Evolutionary conservation across 2,113 vertebrate genomes (phyloP), one percentile per base, ranked within the genome.

Genomic region (Campylorhamphus procurvoides): DNA sequence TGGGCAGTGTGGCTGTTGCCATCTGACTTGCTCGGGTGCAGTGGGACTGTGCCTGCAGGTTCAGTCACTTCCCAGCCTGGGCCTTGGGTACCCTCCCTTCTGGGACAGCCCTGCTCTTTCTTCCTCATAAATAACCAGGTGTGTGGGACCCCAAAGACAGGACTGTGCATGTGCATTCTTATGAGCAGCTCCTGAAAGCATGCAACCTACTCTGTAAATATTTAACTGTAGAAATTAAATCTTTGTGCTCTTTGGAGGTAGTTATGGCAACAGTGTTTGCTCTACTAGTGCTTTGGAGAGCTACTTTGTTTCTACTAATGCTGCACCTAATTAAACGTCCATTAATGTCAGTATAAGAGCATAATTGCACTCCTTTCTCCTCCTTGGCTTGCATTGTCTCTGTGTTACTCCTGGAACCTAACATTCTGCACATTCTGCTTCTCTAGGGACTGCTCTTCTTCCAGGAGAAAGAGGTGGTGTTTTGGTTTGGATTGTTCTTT

Each of bases 211-310:
- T 64, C 71, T 55, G 84, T 86, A 91, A 93, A 89, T 77, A 91
- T 84, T 89, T 89, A 84, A 80, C 91, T 76, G 50, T 33, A 55
- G 68, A 80, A 87, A 87, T 87, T 66, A 73, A 72, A 86, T 49
- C 3, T 2, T 35, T 3, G 0, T 53, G 53, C 73, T 59, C n/a
- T 67, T 63, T 86, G 73, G 59, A 52, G 64, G 68, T 86, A 91
- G 87, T 85, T 91, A 91, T 58, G 67, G 88, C 73, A 83, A 87
- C 88, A 19, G 37, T 29, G 50, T 60, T 66, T 71, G 73, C 37
- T 50, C 49, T 81, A 55, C 12, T 40, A 47, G 29, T 33, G 50
- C 37, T 71, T 69, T 77, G 66, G 46, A 88, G 69, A 81, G 52
- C n/a, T 87, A 42, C 29, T 77, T 77, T 90, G 49, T 76, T 72